A percentile compares a stretch with the other conserved stretches of the same genome.
Conservation (phyloP, 2,113 vertebrate species). For the Emydura subglobosa region DNA sequence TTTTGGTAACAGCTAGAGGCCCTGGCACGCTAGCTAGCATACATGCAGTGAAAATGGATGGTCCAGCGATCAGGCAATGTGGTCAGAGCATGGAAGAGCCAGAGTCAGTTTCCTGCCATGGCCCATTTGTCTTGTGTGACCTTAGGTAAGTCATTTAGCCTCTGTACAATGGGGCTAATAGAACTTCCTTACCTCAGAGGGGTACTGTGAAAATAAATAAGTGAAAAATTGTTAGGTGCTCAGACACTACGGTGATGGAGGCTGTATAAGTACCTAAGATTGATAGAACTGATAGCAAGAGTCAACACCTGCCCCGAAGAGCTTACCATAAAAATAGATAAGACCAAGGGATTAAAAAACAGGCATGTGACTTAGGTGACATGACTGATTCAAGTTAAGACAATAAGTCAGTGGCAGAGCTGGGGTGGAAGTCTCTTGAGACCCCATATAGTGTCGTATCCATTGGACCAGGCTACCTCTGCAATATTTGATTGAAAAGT, state of each 20-base stretch:
- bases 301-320: not conserved
- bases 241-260: too few relatives aligned
- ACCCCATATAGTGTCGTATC: not conserved
- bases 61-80: not conserved
- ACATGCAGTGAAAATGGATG: not conserved
- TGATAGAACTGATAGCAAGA: not conserved
- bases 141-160: not conserved
- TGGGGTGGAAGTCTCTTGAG: not conserved
- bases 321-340: not conserved
- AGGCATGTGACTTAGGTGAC: not conserved
- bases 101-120: not conserved
- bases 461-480: not conserved
- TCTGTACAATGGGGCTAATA: not conserved
- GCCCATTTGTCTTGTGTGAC: not conserved
- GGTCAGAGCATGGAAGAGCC: not conserved
- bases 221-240: not conserved
- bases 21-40: not conserved
- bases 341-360: not conserved
- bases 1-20: not conserved
- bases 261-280: not conserved
- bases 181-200: not conserved
- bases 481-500: not conserved
- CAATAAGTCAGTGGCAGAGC: not conserved
- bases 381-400: not conserved
- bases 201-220: not conserved